These are phyloP conservation scores for Galeopsomyia nigrocyanea DNA, from an alignment of 2,888 invertebrate genomes.

Conservation along the genomic window DNA sequence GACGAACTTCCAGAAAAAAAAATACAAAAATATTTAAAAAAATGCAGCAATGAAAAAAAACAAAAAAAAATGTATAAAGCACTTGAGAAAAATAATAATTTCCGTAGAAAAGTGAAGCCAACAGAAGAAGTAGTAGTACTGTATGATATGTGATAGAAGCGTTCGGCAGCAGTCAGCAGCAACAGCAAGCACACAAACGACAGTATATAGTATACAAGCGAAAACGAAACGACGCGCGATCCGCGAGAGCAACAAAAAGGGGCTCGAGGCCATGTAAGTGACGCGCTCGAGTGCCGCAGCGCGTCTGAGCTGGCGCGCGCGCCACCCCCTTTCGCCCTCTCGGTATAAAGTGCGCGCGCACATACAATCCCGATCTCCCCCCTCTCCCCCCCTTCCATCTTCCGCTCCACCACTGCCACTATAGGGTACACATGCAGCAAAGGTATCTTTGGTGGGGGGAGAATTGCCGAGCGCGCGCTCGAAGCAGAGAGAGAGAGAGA, in stretches of 20 bases:
- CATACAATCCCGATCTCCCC: slow-evolving; percentile 42
- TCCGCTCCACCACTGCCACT: slow-evolving; percentile 47
- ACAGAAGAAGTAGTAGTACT: no score
- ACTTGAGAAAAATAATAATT: no score
- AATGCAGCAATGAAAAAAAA: no score
- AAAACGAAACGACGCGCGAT: no score
- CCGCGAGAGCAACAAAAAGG: not conserved
- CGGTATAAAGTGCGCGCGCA: slow-evolving; percentile 27
- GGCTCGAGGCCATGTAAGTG: not conserved
- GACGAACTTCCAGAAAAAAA: no score
- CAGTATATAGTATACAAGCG: no score
- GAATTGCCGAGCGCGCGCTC: slow-evolving; percentile 1
- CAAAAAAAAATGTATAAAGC: no score
- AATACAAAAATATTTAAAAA: no score
- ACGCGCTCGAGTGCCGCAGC: slow-evolving; percentile 20
- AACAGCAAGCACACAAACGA: no score
- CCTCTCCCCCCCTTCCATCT: slow-evolving; percentile 44
- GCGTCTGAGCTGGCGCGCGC: slow-evolving; percentile 29
- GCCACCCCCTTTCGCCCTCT: slow-evolving; percentile 18
- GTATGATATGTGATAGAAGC: no score
- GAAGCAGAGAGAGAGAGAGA: slow-evolving; percentile 22
- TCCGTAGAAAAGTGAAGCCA: no score
- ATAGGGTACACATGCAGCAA: slow-evolving; percentile 43
- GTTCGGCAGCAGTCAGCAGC: no score
- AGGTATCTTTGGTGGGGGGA: slow-evolving; percentile 38